These are phyloP conservation scores for Gymnothorax javanicus DNA, from an alignment of 2,797 vertebrate species.

Conservation along the genomic window DNA sequence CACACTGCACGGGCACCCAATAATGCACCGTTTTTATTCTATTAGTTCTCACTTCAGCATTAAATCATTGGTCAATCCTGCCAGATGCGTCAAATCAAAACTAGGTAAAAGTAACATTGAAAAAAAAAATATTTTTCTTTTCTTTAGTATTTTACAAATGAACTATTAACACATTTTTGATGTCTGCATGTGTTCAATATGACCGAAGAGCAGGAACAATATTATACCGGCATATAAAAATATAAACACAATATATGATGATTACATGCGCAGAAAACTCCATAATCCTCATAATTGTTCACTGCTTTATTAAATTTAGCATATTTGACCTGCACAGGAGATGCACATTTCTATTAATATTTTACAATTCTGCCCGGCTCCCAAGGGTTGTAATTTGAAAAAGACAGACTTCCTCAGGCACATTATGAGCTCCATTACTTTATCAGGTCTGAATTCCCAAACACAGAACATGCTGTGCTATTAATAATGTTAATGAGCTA, in stretches of 20 bases:
- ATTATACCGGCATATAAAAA: neutral
- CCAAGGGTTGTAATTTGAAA: neutral
- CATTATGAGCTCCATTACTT: neutral
- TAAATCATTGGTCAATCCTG: neutral
- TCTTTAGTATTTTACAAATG: neutral
- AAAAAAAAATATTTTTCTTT: neutral
- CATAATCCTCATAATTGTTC: neutral
- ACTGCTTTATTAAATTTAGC: neutral
- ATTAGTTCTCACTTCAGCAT: neutral
- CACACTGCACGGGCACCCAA: neutral
- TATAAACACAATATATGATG: neutral
- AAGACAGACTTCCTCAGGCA: neutral
- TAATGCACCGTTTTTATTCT: too few relatives aligned
- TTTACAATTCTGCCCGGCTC: neutral
- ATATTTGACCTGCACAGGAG: neutral
- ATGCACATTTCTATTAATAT: neutral
- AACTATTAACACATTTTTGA: neutral
- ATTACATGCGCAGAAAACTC: neutral
- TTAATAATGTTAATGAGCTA: slow-evolving; percentile 1
- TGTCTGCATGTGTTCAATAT: neutral
- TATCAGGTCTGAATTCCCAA: neutral
- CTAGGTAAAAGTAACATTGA: neutral
- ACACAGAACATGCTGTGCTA: neutral
- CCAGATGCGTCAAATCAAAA: neutral
- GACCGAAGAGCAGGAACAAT: neutral